Percentiles rank a stretch among this genome's conserved stretches.
phyloP scores from a whole-genome alignment of 2,797 vertebrate genomes.

The Euphonia xanthogaster region DNA sequence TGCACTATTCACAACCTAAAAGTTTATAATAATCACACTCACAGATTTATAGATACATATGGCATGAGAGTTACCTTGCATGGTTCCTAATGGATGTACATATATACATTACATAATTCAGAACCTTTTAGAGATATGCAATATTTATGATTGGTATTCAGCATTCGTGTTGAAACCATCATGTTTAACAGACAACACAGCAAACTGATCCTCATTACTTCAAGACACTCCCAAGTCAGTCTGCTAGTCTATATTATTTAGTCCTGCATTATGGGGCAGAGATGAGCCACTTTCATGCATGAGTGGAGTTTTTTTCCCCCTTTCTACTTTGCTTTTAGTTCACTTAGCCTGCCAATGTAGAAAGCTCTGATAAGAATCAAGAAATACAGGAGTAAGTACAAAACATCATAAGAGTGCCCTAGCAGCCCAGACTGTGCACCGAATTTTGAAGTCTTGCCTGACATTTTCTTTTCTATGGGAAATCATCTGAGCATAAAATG shows the following conservation, averaged over 20 bases:
- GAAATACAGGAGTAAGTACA: neutral
- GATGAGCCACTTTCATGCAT: neutral
- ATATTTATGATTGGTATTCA: neutral
- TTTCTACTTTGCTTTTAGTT: neutral
- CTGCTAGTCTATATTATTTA: neutral
- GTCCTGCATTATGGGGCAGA: neutral
- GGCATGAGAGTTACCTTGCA: neutral
- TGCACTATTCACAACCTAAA: neutral
- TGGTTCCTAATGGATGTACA: neutral
- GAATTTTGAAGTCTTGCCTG: neutral
- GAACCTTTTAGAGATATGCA: neutral
- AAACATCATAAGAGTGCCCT: neutral
- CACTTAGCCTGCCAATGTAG: neutral
- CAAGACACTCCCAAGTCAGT: neutral
- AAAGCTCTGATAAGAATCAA: neutral
- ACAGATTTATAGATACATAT: neutral
- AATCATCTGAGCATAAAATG: conserved; percentile 11
- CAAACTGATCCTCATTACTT: neutral
- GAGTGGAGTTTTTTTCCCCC: neutral
- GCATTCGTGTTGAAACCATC: neutral
- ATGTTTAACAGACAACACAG: neutral
- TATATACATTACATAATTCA: neutral
- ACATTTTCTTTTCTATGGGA: neutral
- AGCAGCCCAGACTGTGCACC: neutral
- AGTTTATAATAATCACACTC: neutral